phyloP scores from a whole-genome alignment of 2,113 vertebrate genomes.

The Scalopus aquaticus region DNA sequence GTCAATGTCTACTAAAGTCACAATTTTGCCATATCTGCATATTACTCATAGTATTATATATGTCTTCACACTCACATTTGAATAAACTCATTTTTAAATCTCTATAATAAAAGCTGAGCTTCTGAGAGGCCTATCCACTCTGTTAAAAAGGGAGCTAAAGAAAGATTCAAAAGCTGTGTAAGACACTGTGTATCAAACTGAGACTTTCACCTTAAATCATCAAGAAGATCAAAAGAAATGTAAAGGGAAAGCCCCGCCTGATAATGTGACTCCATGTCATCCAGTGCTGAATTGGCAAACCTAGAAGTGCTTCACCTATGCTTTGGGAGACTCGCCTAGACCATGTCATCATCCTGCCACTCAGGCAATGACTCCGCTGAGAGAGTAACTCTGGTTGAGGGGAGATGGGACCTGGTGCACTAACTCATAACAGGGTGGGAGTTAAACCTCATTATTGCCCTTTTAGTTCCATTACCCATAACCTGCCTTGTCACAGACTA shows the following conservation, averaged over 20 bases:
- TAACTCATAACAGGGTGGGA: accelerated
- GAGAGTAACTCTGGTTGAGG: neutral
- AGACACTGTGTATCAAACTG: neutral
- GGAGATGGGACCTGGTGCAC: accelerated
- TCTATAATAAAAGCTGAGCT: neutral
- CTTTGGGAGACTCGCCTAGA: neutral
- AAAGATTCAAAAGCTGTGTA: neutral
- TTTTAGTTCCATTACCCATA: neutral
- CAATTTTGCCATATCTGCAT: no score
- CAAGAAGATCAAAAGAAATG: neutral
- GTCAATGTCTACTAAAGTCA: neutral
- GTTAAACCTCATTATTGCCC: neutral
- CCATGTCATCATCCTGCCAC: neutral
- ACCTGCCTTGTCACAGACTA: neutral
- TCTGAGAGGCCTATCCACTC: neutral
- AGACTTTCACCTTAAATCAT: neutral
- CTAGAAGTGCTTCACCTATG: neutral
- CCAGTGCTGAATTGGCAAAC: no score
- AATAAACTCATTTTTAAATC: neutral
- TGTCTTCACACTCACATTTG: neutral
- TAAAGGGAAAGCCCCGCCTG: neutral
- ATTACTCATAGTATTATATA: neutral
- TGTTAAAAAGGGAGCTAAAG: neutral
- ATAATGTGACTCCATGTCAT: accelerated
- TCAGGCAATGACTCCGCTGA: neutral